These are phyloP conservation scores for Pissodes strobi DNA, from an alignment of 1,140 invertebrate species.

Conservation along the genomic window DNA sequence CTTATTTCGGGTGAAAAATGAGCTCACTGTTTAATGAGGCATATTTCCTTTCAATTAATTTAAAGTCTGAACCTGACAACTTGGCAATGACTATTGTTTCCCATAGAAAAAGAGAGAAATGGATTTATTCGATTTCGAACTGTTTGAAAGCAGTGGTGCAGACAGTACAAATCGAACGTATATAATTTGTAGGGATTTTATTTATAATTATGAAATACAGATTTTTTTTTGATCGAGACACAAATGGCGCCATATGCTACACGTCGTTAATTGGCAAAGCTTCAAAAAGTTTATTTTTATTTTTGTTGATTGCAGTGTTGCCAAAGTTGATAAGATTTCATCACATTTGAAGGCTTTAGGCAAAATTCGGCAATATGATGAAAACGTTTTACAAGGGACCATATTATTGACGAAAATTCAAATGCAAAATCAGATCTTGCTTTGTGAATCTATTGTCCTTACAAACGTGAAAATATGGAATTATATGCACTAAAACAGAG, in stretches of 20 bases:
- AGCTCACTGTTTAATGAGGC: slow-evolving; percentile 26
- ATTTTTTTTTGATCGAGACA: not conserved
- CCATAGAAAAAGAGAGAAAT: slow-evolving; percentile 14
- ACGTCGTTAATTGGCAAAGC: no score
- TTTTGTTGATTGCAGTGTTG: no score
- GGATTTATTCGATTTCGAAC: slow-evolving; percentile 9
- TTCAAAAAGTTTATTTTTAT: no score
- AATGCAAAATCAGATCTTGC: no score
- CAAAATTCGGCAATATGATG: no score
- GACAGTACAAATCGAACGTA: slow-evolving; percentile 1
- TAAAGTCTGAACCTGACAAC: slow-evolving; percentile 29
- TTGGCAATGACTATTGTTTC: slow-evolving; percentile 29
- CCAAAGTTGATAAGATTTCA: no score
- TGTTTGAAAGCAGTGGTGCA: not conserved
- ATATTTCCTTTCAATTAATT: slow-evolving; percentile 35
- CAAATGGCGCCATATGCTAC: not conserved
- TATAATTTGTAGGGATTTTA: not conserved
- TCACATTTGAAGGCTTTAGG: no score
- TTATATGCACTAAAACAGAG: no score
- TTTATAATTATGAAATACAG: not conserved
- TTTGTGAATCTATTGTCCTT: no score
- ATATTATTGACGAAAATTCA: no score
- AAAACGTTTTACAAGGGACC: no score
- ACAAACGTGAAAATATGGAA: no score
- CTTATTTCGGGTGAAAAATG: slow-evolving; percentile 23